phyloP scores from a whole-genome alignment of 2,797 vertebrate species.

The Crax fasciolata region DNA sequence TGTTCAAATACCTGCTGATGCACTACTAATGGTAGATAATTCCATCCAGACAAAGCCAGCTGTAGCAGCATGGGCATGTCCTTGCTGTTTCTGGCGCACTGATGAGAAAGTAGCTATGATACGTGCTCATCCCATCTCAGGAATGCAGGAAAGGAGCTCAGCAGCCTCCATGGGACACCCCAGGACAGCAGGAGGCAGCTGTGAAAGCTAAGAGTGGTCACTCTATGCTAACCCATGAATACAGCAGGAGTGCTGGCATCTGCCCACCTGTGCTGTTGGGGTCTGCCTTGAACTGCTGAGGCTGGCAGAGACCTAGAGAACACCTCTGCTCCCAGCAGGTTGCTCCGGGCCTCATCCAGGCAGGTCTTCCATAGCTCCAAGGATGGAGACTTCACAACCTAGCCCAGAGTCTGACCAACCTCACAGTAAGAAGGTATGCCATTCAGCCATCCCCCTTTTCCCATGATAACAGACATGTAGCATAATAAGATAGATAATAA shows the following conservation, averaged over 20 bases:
- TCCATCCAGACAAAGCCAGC: neutral
- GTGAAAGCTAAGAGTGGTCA: rapidly evolving
- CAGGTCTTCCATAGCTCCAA: neutral
- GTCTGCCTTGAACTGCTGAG: neutral
- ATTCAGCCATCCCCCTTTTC: neutral
- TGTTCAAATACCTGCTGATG: neutral
- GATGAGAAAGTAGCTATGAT: neutral
- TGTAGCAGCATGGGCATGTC: neutral
- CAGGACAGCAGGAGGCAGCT: neutral
- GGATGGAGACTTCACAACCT: neutral
- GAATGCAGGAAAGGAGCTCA: neutral
- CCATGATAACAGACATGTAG: neutral
- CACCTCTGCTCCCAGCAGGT: neutral
- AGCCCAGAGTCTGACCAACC: neutral
- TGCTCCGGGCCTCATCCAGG: neutral
- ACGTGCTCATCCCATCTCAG: neutral
- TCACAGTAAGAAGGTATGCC: neutral
- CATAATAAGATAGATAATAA: rapidly evolving
- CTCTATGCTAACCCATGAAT: neutral
- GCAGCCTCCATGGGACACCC: neutral
- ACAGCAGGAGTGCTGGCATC: neutral
- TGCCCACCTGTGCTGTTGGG: neutral
- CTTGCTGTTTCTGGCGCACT: neutral
- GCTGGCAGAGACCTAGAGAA: neutral
- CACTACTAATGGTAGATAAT: neutral